Evolutionary conservation across 2,797 vertebrate genomes (phyloP).

Genomic region (Martes flavigula): DNA sequence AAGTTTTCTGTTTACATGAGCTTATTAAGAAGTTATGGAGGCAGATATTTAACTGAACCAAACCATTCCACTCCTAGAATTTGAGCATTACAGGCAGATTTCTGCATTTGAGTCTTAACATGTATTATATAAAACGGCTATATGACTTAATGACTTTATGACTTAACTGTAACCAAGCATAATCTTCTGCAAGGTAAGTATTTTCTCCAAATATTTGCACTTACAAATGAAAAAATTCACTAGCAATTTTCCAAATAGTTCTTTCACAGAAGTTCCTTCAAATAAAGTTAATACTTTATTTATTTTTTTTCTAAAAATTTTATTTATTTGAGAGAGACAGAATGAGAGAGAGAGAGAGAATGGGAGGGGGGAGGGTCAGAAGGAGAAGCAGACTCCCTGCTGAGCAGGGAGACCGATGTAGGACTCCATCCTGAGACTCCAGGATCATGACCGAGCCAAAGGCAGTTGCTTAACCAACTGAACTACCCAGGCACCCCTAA

Average conservation of each 20-base stretch:
- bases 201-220: neutral
- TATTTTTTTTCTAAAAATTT: neutral
- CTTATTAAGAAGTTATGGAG: conserved; percentile 29
- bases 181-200: neutral
- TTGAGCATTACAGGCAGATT: neutral
- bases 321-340: no score
- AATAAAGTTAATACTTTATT: conserved; percentile 11
- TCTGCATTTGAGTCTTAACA: conserved; percentile 2
- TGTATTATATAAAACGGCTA: neutral
- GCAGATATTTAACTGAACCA: neutral
- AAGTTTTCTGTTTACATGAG: conserved; percentile 16
- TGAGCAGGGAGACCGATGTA: no score
- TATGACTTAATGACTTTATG: neutral
- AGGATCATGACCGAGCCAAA: no score
- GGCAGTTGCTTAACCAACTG: no score
- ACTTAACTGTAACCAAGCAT: neutral
- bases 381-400: no score
- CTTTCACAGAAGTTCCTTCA: conserved; percentile 13
- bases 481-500: neutral
- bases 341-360: no score
- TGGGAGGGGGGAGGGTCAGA: no score
- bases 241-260: neutral
- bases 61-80: conserved; percentile 9
- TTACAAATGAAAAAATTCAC: conserved; percentile 3
- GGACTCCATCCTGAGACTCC: no score